Conservation (phyloP, 2,888 invertebrate species). For the Erpobdella octoculata region DNA sequence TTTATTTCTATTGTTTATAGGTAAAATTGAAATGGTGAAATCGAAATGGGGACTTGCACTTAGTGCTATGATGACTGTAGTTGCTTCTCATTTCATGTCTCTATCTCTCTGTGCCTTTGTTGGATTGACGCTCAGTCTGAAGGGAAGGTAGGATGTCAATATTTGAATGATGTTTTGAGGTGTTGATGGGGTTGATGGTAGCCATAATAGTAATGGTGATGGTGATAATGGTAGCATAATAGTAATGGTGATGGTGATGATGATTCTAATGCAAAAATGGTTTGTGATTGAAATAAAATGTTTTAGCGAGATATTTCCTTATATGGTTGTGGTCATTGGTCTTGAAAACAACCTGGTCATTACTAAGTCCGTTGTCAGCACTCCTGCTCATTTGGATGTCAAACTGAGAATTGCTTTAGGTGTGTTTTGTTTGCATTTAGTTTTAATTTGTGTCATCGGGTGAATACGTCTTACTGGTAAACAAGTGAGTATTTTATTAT, state of each 20-base stretch:
- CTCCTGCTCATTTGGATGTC: slow-evolving; percentile 78
- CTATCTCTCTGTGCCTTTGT: slow-evolving; percentile 58
- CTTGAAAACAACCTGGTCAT: slow-evolving; percentile 62
- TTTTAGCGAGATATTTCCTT: slow-evolving; percentile 61
- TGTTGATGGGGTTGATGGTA: too few relatives aligned
- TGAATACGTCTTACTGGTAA: background rate
- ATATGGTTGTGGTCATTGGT: slow-evolving; percentile 85
- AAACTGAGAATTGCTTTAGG: slow-evolving; percentile 83
- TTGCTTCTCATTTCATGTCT: slow-evolving; percentile 79
- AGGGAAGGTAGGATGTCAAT: slow-evolving; percentile 47
- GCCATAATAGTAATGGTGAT: background rate
- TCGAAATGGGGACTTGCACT: slow-evolving; percentile 78
- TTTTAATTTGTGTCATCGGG: background rate
- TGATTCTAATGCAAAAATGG: background rate
- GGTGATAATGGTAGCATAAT: background rate
- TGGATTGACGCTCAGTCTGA: slow-evolving; percentile 50
- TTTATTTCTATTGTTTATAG: slow-evolving; percentile 41
- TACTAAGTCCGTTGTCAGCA: slow-evolving; percentile 75
- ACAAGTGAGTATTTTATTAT: background rate
- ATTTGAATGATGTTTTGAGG: background rate
- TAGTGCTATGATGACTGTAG: slow-evolving; percentile 74
- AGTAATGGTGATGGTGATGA: background rate
- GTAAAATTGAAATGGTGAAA: slow-evolving; percentile 80
- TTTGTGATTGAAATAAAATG: background rate
- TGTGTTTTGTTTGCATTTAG: too few relatives aligned